Evolutionary conservation across 2,888 invertebrate species (phyloP).

Genomic region (Melieria picta): DNA sequence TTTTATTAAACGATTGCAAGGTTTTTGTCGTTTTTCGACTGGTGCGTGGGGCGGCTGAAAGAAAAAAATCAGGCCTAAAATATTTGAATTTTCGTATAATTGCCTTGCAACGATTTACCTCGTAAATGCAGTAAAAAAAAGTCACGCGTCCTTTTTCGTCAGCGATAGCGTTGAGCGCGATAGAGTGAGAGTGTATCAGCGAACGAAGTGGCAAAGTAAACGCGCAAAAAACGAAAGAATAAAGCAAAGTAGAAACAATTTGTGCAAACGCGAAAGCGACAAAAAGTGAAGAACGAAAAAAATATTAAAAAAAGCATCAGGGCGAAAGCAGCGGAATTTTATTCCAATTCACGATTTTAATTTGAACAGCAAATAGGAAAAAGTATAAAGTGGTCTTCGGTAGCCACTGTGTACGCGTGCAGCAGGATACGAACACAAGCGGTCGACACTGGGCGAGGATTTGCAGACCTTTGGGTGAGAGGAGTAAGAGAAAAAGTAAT

Average conservation of each 20-base stretch:
- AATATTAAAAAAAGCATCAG: constrained; percentile 3
- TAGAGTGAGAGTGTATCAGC: constrained; percentile 18
- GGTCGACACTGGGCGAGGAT: too few species aligned
- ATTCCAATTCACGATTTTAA: constrained; percentile 8
- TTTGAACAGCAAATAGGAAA: constrained; percentile 6
- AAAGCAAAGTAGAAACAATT: constrained; percentile 22
- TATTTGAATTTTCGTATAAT: too few species aligned
- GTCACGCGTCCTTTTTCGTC: background rate
- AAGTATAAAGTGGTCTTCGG: constrained; percentile 16
- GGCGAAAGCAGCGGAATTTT: constrained; percentile 17
- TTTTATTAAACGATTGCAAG: too few species aligned
- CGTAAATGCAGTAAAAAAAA: background rate
- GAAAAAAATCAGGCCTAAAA: background rate
- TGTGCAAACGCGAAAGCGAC: constrained; percentile 18
- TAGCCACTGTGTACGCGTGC: background rate
- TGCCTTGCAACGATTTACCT: too few species aligned
- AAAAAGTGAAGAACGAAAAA: background rate
- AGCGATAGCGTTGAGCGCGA: background rate
- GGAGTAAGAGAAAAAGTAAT: too few species aligned
- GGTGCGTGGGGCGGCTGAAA: background rate
- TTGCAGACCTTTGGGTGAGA: too few species aligned
- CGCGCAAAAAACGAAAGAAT: constrained; percentile 19
- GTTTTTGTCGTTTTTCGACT: background rate
- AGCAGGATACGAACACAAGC: background rate
- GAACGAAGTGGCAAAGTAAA: constrained; percentile 24